phyloP scores from a whole-genome alignment of 2,797 vertebrate genomes.

The Sebastes iracundus region DNA sequence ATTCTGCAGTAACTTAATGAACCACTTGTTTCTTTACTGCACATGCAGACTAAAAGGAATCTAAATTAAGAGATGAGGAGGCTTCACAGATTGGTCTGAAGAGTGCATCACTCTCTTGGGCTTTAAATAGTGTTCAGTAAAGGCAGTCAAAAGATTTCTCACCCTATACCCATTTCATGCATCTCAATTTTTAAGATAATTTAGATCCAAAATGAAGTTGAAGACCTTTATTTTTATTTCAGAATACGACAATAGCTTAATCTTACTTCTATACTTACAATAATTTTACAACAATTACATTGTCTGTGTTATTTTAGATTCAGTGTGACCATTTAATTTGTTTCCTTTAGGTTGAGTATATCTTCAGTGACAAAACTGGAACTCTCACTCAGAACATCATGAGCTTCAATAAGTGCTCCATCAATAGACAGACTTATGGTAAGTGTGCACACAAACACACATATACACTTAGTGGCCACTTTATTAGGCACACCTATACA shows the following conservation, averaged over 20 bases:
- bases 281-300: neutral
- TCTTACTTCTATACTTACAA: neutral
- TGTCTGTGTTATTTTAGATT: neutral
- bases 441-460: neutral
- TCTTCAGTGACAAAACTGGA: constrained; percentile 95
- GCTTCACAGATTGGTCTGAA: neutral
- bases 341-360: constrained; percentile 88
- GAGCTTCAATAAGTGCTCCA: constrained; percentile 95
- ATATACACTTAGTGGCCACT: neutral
- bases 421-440: constrained; percentile 90
- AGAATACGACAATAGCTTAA: neutral
- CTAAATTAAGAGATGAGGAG: neutral
- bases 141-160: neutral
- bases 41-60: neutral
- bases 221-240: neutral
- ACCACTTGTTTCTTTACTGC: neutral
- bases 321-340: neutral
- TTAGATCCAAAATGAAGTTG: neutral
- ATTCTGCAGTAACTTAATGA: neutral
- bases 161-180: neutral
- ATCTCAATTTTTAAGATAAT: neutral
- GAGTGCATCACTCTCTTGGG: neutral
- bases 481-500: neutral
- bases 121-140: neutral
- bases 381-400: constrained; percentile 98